Base-by-base conservation (phyloP, 2,888 invertebrate genomes). In the Drosophila vallismaia region DNA sequence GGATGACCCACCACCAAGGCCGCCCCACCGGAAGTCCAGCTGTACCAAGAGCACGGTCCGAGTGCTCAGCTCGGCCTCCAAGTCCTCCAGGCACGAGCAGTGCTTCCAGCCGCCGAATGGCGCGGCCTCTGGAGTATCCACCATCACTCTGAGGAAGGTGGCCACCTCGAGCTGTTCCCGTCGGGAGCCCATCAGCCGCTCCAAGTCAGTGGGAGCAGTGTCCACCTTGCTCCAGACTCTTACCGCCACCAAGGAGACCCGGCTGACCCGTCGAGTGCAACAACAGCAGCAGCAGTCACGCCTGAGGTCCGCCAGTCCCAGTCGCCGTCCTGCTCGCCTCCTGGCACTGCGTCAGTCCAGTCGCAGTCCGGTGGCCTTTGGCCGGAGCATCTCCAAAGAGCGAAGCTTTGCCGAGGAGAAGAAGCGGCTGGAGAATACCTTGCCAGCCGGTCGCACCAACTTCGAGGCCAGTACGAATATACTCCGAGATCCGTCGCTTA, bases 11-110 rank as follows among this genome's bases (percentile, higher is more conserved):
- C 95, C 96, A 0, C 95, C 95, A 1, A 95, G 96, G 10, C 97
- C 97, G 0, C 97, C 97, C 0, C 93, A 94, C 89, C 93, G 97
- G 77, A 93, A 94, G 74, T 96, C 96, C 0, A 96, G 96, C 0
- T 94, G 94, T 81, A 86, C 84, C 0, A 94, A 94, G 83, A 88
- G 86, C 14, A 79, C 86, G 0, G 66, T 77, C 5, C 96, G 94
- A 83, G 93, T 94, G 60, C 95, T 95, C 2, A 86, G 82, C 70
- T 67, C 77, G 38, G 31, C 60, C 10, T 62, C 71, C 31, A 79
- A 86, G 60, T 82, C 80, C 6, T 82, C 80, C 6, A 87, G 91
- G 0, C 91, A 91, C 71, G 91, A 91, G 53, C 89, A 89, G 56
- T 91, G 91, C 60, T 91, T 91, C 49, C 89, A 88, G 49, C 89